phyloP scores from a whole-genome alignment of 2,113 vertebrate genomes.

The Scortum barcoo region DNA sequence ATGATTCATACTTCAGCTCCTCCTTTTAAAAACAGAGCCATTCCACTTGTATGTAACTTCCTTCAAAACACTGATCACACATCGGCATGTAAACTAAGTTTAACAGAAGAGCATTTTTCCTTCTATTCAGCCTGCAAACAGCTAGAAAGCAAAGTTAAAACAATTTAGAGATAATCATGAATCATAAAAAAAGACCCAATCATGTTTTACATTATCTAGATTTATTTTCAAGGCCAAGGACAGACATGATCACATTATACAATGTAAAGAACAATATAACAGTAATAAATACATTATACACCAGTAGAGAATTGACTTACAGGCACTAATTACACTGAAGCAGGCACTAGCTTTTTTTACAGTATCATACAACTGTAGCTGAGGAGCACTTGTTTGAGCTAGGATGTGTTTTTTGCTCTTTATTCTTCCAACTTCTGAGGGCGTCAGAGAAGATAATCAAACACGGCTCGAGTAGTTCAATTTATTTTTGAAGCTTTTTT shows the following conservation, averaged over 20 bases:
- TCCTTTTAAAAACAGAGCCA: no score
- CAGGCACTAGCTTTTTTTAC: conserved; percentile 67
- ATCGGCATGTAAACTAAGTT: neutral
- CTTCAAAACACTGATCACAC: neutral
- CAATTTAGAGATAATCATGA: neutral
- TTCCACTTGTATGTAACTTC: neutral
- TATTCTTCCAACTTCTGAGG: conserved; percentile 1
- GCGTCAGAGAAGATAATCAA: neutral
- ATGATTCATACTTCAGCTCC: no score
- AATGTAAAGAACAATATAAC: conserved; percentile 53
- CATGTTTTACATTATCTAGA: conserved; percentile 22
- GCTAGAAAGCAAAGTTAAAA: neutral
- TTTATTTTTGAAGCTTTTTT: conserved; percentile 10
- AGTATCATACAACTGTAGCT: conserved; percentile 46
- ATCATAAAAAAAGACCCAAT: neutral
- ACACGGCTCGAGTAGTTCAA: neutral
- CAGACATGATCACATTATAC: conserved; percentile 60
- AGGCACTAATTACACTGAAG: conserved; percentile 64
- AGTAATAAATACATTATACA: conserved; percentile 72
- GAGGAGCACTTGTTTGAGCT: conserved; percentile 13
- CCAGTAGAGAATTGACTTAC: conserved; percentile 60
- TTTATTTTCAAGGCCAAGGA: conserved; percentile 66
- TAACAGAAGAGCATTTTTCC: neutral
- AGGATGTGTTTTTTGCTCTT: neutral
- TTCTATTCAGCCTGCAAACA: no score